phyloP scores from a whole-genome alignment of 2,888 invertebrate genomes.

The Napeogenes inachia region DNA sequence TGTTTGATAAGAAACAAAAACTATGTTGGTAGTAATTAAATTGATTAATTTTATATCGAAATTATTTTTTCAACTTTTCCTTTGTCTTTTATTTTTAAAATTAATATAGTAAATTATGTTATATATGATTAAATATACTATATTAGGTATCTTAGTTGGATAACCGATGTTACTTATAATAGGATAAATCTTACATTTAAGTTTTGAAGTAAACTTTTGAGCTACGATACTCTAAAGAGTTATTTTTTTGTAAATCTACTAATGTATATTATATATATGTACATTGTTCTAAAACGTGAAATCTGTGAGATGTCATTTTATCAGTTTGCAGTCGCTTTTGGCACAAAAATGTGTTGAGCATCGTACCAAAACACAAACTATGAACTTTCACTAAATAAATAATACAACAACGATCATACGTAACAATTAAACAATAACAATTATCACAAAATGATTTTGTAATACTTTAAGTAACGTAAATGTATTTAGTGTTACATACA shows the following conservation, averaged over 20 bases:
- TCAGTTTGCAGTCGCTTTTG: constrained; percentile 45
- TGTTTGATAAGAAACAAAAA: not conserved
- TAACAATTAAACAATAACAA: constrained; percentile 23
- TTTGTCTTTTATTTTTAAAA: not conserved
- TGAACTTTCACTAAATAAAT: constrained; percentile 10
- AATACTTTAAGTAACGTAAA: constrained; percentile 27
- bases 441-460: constrained; percentile 28
- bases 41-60: not conserved
- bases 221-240: constrained; percentile 63
- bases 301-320: constrained; percentile 16
- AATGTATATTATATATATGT: constrained; percentile 68
- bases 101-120: not conserved
- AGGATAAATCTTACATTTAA: constrained; percentile 59
- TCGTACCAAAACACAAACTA: constrained; percentile 28
- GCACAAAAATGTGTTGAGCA: constrained; percentile 60
- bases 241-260: constrained; percentile 48
- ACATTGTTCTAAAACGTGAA: constrained; percentile 66
- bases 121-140: constrained; percentile 1
- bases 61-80: not conserved
- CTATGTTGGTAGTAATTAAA: not conserved
- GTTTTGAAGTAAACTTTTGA: constrained; percentile 65
- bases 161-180: constrained; percentile 44
- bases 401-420: constrained; percentile 13
- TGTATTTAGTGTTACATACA: constrained; percentile 16
- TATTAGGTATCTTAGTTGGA: constrained; percentile 31